Base-by-base conservation (phyloP, 2,888 invertebrate species). In the Apoderus coryli region DNA sequence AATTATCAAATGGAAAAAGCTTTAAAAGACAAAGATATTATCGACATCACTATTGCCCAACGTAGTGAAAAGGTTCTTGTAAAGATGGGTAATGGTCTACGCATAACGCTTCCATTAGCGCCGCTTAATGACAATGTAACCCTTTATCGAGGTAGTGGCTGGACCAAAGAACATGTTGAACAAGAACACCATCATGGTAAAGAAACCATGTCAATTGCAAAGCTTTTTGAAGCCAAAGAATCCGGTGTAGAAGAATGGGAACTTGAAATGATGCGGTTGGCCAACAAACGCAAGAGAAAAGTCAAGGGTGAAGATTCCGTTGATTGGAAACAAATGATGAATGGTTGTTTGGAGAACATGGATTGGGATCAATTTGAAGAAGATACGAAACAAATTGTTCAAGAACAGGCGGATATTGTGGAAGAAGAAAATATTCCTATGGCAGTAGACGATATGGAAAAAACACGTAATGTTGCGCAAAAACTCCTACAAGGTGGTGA, bases 21-120 rank as follows among this genome's bases (percentile, higher is more conserved):
- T 3, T 72, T 81, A 28, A 64, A 77, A 24, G 77, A 78, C 44
- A 77, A 76, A 41, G 77, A 78, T 43, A 74, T 81, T 23, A 64
- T 71, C 38, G 78, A 79, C 46, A 72, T 81, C 4, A 75, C 76
- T 69, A 60, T 80, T 19, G 77, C 78, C 5, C 73, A 76, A 46
- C 71, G 77, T 48, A 72, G 74, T 34, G 78, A 79, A 49, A 76
- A 73, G 32, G 69, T 79, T 37, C 57, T 79, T 4, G 63, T 78
- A 14, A 71, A 76, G 56, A 61, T 75, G 43, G 69, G 69, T 45
- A 70, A 75, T 42, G 78, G 77, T 3, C 65, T 69, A 31, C 72
- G 69, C 54, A 68, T 80, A 6, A 74, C 76, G 1, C 65, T 79
- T 49, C 76, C 76, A 9, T 16, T 56, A 4, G 54, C 54, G n/a